Evolutionary conservation across 2,888 invertebrate species (phyloP).

Genomic region (Hyposoter dolosus): DNA sequence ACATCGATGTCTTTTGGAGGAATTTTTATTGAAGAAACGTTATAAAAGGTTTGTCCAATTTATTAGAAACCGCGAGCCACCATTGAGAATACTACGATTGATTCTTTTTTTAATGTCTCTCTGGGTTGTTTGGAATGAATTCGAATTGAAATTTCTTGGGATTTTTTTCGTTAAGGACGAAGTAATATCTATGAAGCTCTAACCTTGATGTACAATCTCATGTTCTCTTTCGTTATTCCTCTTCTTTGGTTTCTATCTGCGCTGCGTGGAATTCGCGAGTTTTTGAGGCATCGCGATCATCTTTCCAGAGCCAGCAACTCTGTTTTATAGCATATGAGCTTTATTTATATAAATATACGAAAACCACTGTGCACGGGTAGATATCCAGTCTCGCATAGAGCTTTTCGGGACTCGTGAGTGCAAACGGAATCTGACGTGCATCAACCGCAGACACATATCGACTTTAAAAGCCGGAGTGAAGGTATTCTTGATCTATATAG

Average conservation of each 20-base stretch:
- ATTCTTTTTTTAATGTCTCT: neutral
- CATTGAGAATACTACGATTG: neutral
- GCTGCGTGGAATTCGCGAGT: slow-evolving; percentile 21
- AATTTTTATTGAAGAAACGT: no score
- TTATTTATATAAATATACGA: neutral
- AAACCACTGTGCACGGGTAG: neutral
- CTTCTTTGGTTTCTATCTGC: neutral
- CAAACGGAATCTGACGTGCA: slow-evolving; percentile 50
- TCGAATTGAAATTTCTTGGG: neutral
- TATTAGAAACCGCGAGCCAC: no score
- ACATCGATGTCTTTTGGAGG: no score
- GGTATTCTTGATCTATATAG: slow-evolving; percentile 19
- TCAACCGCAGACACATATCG: slow-evolving; percentile 60
- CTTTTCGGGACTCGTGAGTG: slow-evolving; percentile 49
- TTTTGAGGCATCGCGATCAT: slow-evolving; percentile 15
- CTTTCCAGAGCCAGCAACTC: slow-evolving; percentile 15
- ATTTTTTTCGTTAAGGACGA: neutral
- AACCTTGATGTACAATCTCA: neutral
- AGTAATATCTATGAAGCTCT: neutral
- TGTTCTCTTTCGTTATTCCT: neutral
- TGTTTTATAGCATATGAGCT: neutral
- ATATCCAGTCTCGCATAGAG: slow-evolving; percentile 37
- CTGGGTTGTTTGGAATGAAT: neutral
- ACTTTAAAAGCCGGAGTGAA: slow-evolving; percentile 59
- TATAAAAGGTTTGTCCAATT: no score